These are phyloP conservation scores for Diprion similis DNA, from an alignment of 1,140 invertebrate species.

Conservation along the genomic window DNA sequence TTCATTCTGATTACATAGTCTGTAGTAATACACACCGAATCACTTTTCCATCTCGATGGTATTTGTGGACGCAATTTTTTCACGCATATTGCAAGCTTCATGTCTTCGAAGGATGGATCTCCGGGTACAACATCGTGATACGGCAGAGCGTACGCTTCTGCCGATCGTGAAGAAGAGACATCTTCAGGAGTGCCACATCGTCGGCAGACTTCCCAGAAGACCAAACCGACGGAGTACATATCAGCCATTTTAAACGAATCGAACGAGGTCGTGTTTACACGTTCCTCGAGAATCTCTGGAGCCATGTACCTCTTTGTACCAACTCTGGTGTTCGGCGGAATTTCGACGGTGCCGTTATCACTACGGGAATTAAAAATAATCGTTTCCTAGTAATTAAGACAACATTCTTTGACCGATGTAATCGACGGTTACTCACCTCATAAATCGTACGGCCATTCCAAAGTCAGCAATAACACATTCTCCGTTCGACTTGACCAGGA, in stretches of 20 bases:
- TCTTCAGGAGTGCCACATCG: slow-evolving; percentile 74
- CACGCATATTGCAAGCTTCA: slow-evolving; percentile 87
- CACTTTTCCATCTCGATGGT: slow-evolving; percentile 77
- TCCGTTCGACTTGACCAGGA: slow-evolving; percentile 90
- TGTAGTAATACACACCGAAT: slow-evolving; percentile 60
- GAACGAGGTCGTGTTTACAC: slow-evolving; percentile 82
- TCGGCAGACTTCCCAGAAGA: slow-evolving; percentile 90
- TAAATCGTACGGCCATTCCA: slow-evolving; percentile 89
- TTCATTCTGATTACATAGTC: neutral
- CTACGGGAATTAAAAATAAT: slow-evolving; percentile 53
- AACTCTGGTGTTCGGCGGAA: slow-evolving; percentile 82
- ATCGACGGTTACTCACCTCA: slow-evolving; percentile 61
- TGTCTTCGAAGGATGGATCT: slow-evolving; percentile 94
- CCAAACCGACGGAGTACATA: slow-evolving; percentile 92
- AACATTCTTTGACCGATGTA: neutral
- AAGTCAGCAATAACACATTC: slow-evolving; percentile 96
- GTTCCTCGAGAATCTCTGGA: slow-evolving; percentile 86
- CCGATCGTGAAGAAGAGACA: slow-evolving; percentile 59
- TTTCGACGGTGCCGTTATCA: slow-evolving; percentile 82
- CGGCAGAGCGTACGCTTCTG: slow-evolving; percentile 85
- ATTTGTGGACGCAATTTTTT: slow-evolving; percentile 79
- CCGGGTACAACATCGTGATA: slow-evolving; percentile 86
- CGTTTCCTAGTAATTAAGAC: too few species aligned
- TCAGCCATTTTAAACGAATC: slow-evolving; percentile 95
- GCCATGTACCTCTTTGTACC: slow-evolving; percentile 91